Conservation (phyloP, 1,140 invertebrate genomes). For the Drosophila kepulauana region DNA sequence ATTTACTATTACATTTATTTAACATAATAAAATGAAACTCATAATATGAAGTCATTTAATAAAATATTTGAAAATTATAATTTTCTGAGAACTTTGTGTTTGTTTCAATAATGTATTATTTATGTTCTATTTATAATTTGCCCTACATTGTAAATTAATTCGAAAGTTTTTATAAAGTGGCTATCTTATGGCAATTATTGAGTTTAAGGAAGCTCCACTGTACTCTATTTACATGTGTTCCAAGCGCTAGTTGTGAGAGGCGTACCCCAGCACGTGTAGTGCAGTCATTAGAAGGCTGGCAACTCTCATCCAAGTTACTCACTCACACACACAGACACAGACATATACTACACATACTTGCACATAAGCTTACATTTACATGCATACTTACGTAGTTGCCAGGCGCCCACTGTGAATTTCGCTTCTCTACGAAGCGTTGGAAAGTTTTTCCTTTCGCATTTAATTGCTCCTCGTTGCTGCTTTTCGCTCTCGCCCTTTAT, state of each 20-base stretch:
- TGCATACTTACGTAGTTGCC: slow-evolving; percentile 54
- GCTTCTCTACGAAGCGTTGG: slow-evolving; percentile 52
- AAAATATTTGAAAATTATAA: too few species aligned
- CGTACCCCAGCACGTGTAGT: neutral
- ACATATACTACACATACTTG: neutral
- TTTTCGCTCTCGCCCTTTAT: neutral
- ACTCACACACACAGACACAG: slow-evolving; percentile 11
- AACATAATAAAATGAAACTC: too few species aligned
- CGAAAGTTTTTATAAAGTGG: too few species aligned
- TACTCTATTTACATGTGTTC: neutral
- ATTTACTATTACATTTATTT: too few species aligned
- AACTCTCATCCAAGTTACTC: slow-evolving; percentile 1
- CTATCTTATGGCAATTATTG: too few species aligned
- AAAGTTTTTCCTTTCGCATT: slow-evolving; percentile 72
- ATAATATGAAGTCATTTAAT: too few species aligned
- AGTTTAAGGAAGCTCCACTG: neutral
- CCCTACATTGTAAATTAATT: too few species aligned
- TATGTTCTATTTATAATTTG: too few species aligned
- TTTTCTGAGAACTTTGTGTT: too few species aligned
- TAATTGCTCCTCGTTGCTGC: slow-evolving; percentile 61
- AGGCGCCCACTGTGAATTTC: slow-evolving; percentile 51
- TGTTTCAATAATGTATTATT: too few species aligned
- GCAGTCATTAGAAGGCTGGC: slow-evolving; percentile 8
- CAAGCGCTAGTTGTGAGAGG: neutral
- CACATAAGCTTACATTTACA: slow-evolving; percentile 49